These are phyloP conservation scores for Pagetopsis macropterus DNA, from an alignment of 2,797 vertebrate species.

Conservation along the genomic window DNA sequence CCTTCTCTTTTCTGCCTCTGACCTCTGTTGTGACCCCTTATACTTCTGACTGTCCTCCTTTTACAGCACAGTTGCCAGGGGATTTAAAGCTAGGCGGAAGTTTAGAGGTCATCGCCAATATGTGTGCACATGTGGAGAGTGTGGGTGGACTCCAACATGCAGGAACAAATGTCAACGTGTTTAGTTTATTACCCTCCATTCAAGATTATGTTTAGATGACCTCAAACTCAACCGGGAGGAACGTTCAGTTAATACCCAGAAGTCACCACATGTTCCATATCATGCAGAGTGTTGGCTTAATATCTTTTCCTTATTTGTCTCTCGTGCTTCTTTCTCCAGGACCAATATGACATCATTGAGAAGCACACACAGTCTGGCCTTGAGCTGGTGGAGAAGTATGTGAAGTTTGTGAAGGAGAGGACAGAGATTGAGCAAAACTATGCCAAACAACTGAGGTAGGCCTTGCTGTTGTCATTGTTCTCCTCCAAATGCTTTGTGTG, in stretches of 20 bases:
- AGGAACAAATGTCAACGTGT: constrained; percentile 25
- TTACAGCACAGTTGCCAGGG: constrained; percentile 11
- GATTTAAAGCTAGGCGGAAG: constrained; percentile 49
- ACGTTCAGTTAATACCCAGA: constrained; percentile 30
- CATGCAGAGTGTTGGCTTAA: constrained; percentile 18
- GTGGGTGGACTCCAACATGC: constrained; percentile 52
- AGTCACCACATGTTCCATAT: constrained; percentile 31
- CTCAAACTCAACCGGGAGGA: constrained; percentile 36
- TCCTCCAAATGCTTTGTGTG: constrained; percentile 15
- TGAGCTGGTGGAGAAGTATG: constrained; percentile 92
- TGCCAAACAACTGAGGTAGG: constrained; percentile 91
- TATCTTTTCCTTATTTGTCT: constrained; percentile 66
- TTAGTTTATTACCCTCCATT: constrained; percentile 34
- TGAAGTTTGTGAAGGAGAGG: constrained; percentile 93
- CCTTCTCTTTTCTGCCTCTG: constrained; percentile 47
- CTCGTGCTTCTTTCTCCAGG: constrained; percentile 74
- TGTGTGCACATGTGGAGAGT: constrained; percentile 44
- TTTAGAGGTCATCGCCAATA: constrained; percentile 16
- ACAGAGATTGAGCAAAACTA: constrained; percentile 91
- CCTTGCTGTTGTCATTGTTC: constrained; percentile 23
- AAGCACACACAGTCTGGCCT: constrained; percentile 92
- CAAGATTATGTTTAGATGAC: constrained; percentile 23
- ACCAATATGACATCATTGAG: constrained; percentile 91
- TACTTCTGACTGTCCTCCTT: constrained; percentile 9
- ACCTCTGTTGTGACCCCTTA: constrained; percentile 5